Conservation (phyloP, 1,140 invertebrate genomes). For the Trichonephila clavipes region DNA sequence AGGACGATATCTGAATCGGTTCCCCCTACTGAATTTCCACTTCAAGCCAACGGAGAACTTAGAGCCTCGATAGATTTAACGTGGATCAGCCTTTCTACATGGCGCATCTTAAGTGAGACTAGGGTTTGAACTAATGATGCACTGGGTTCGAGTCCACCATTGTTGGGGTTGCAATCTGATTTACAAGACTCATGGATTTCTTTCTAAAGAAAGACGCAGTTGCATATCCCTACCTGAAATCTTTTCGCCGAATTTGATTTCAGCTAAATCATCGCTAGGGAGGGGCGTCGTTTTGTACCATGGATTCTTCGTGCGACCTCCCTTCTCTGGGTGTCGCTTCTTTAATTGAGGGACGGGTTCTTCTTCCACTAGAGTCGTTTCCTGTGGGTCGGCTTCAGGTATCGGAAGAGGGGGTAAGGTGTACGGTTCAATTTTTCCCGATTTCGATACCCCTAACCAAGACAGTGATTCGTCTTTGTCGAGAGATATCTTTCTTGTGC, state of each 20-base stretch:
- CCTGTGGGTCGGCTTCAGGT: not conserved
- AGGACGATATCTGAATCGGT: no score
- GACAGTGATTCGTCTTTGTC: not conserved
- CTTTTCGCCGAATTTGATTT: constrained; percentile 62
- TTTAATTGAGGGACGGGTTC: not conserved
- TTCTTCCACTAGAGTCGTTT: not conserved
- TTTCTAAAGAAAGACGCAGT: no score
- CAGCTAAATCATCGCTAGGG: not conserved
- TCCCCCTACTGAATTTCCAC: no score
- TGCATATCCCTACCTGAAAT: constrained; percentile 43
- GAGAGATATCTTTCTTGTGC: not conserved
- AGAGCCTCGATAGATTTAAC: no score
- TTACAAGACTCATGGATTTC: no score
- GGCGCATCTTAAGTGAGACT: no score
- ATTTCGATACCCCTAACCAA: constrained; percentile 19
- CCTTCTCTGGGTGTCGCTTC: not conserved
- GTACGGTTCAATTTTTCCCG: constrained; percentile 57
- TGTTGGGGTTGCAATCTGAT: no score
- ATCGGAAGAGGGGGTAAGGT: constrained; percentile 60
- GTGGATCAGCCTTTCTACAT: no score
- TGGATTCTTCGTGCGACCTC: not conserved
- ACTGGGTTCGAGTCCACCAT: no score
- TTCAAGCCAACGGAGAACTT: no score
- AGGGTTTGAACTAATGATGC: no score
- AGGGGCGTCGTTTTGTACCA: constrained; percentile 38